phyloP scores from a whole-genome alignment of 2,113 vertebrate genomes.

The Brachionichthys hirsutus region DNA sequence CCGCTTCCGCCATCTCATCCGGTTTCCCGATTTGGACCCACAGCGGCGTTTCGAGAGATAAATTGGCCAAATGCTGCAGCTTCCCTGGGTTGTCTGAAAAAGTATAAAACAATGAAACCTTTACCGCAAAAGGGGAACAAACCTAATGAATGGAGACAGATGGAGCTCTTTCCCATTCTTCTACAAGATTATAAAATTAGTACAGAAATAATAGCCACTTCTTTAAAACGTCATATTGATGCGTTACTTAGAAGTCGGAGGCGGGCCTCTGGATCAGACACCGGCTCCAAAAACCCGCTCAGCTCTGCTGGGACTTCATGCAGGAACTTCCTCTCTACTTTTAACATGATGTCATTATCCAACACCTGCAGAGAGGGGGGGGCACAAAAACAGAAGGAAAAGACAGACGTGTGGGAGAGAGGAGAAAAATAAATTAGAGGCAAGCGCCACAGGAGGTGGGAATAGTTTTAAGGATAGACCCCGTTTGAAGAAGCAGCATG shows the following conservation, averaged over 20 bases:
- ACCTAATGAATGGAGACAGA: background rate
- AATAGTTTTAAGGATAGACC: background rate
- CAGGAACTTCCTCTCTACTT: conserved; percentile 64
- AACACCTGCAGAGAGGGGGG: conserved; percentile 73
- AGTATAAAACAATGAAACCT: background rate
- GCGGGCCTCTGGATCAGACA: conserved; percentile 71
- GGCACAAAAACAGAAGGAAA: background rate
- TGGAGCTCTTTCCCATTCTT: background rate
- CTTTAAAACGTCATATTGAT: too few relatives aligned
- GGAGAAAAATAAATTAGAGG: background rate
- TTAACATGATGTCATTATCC: conserved; percentile 68
- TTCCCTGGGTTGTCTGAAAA: conserved; percentile 55
- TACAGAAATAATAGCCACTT: too few relatives aligned
- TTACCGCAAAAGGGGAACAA: too few relatives aligned
- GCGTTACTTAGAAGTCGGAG: conserved; percentile 66
- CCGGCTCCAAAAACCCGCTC: conserved; percentile 72
- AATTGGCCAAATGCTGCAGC: conserved; percentile 56
- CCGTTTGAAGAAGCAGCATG: too few relatives aligned
- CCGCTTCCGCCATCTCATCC: conserved; percentile 71
- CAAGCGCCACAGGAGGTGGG: background rate
- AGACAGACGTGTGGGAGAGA: background rate
- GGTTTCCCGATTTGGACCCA: conserved; percentile 67
- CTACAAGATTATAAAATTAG: background rate
- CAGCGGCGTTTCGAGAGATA: conserved; percentile 63
- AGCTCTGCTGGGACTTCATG: conserved; percentile 61